phyloP scores from a whole-genome alignment of 1,140 invertebrate species.

The Saccostrea echinata region DNA sequence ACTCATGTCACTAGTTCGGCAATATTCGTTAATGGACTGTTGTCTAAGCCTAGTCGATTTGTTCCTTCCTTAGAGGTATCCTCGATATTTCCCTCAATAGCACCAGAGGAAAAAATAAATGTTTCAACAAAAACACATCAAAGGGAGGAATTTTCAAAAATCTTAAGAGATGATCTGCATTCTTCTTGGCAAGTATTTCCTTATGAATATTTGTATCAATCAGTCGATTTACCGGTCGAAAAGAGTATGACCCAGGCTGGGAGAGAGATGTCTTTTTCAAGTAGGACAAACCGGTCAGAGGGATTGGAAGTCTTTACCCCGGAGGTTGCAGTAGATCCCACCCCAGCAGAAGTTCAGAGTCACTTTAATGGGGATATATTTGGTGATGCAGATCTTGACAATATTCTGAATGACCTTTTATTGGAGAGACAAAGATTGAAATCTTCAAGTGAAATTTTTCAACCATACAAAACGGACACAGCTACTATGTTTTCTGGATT shows the following conservation, averaged over 20 bases:
- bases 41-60: not conserved
- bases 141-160: not conserved
- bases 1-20: not conserved
- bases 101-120: not conserved
- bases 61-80: not conserved
- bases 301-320: not conserved
- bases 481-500: not conserved
- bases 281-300: not conserved
- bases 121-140: not conserved
- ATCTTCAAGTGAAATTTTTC: not conserved
- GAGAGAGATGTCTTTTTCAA: not conserved
- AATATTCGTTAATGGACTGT: too few relatives aligned
- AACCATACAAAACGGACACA: not conserved
- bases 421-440: not conserved
- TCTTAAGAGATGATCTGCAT: not conserved
- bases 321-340: not conserved
- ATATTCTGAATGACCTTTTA: not conserved
- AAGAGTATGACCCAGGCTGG: not conserved
- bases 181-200: not conserved
- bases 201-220: not conserved
- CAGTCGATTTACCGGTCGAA: not conserved
- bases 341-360: not conserved
- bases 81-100: not conserved
- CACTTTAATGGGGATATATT: constrained; percentile 6
- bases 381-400: not conserved